These are phyloP conservation scores for Maccullochella peelii DNA, from an alignment of 2,113 vertebrate genomes.

Conservation along the genomic window DNA sequence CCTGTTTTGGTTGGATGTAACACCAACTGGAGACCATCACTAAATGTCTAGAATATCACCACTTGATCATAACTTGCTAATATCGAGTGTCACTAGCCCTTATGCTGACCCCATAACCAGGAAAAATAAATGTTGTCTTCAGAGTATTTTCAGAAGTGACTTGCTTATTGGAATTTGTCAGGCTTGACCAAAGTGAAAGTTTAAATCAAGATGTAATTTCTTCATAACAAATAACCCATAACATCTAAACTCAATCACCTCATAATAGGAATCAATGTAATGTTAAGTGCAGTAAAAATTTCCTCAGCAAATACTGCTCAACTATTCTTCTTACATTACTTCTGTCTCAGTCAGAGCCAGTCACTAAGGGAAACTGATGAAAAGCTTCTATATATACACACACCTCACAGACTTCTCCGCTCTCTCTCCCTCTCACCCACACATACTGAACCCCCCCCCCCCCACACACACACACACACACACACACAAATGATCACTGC, in stretches of 20 bases:
- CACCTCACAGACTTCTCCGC: constrained; percentile 50
- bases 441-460: constrained; percentile 4
- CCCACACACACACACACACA: constrained; percentile 13
- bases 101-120: background rate
- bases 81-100: background rate
- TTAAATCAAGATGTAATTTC: constrained; percentile 5
- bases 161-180: background rate
- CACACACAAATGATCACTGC: background rate
- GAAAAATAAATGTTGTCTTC: background rate
- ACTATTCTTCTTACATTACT: constrained; percentile 21
- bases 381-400: constrained; percentile 72
- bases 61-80: background rate
- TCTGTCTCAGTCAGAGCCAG: constrained; percentile 60
- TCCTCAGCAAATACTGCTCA: background rate
- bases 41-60: constrained; percentile 9
- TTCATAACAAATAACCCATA: constrained; percentile 2
- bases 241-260: constrained; percentile 12
- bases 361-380: constrained; percentile 82
- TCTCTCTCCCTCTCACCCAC: constrained; percentile 34
- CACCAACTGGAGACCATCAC: background rate
- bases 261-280: constrained; percentile 23
- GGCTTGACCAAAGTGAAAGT: background rate
- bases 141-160: background rate
- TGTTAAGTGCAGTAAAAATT: constrained; percentile 3
- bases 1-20: background rate